Conservation (phyloP, 1,140 invertebrate species). For the Hestina assimilis region DNA sequence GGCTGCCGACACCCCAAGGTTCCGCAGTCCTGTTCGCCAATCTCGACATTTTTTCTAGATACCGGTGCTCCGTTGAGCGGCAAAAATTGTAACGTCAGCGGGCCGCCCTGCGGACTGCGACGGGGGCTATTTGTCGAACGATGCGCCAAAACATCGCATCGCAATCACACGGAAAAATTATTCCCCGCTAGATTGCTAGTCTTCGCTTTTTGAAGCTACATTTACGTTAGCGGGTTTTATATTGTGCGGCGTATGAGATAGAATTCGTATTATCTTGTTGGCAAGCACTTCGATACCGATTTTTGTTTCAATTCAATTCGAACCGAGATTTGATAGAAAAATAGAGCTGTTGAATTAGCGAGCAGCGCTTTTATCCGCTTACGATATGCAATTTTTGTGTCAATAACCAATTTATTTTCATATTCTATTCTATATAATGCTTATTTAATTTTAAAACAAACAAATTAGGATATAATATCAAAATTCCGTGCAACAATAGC, state of each 20-base stretch:
- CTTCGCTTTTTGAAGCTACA: slow-evolving; percentile 63
- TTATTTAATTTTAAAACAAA: not conserved
- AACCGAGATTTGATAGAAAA: slow-evolving; percentile 40
- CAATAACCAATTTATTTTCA: not conserved
- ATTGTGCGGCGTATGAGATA: slow-evolving; percentile 60
- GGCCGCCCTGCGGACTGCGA: slow-evolving; percentile 63
- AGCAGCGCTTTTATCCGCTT: slow-evolving; percentile 10
- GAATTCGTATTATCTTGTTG: slow-evolving; percentile 70
- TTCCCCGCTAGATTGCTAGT: slow-evolving; percentile 65
- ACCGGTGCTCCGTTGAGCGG: slow-evolving; percentile 38
- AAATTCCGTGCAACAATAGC: not conserved
- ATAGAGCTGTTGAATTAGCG: slow-evolving; percentile 30
- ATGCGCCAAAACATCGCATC: slow-evolving; percentile 74
- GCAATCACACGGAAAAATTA: slow-evolving; percentile 73
- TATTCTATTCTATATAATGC: not conserved
- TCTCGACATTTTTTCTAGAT: slow-evolving; percentile 72
- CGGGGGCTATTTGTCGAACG: slow-evolving; percentile 72
- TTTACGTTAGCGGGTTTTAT: slow-evolving; percentile 68
- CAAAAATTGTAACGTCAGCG: slow-evolving; percentile 68
- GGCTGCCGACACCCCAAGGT: slow-evolving; percentile 61
- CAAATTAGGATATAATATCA: not conserved
- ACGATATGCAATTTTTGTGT: slow-evolving; percentile 8
- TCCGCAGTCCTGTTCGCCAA: slow-evolving; percentile 56
- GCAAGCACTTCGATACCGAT: slow-evolving; percentile 58
- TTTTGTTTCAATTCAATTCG: slow-evolving; percentile 57